Evolutionary conservation across 2,797 vertebrate genomes (phyloP).

Genomic region (Agapornis canus): DNA sequence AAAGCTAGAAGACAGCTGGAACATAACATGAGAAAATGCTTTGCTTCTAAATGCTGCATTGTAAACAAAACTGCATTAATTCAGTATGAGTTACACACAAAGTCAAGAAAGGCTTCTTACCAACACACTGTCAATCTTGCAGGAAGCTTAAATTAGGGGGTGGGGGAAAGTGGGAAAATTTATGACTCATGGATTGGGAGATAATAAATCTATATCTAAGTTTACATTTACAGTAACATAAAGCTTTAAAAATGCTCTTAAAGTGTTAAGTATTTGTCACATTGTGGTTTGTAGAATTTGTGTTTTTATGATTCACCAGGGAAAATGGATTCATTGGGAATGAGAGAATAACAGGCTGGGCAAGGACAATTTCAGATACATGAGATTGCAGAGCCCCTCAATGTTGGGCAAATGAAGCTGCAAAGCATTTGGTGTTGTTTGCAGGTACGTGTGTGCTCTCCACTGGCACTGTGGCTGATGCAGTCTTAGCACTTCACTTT

Average conservation of each 20-base stretch:
- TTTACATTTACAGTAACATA: background rate
- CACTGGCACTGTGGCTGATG: rapidly evolving
- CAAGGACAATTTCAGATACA: background rate
- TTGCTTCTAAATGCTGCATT: slow-evolving; percentile 6
- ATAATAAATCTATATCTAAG: background rate
- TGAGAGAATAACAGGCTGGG: background rate
- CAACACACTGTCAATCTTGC: background rate
- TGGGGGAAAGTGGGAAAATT: background rate
- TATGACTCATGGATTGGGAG: background rate
- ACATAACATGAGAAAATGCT: background rate
- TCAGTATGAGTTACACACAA: background rate
- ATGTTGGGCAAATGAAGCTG: background rate
- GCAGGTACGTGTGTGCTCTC: rapidly evolving
- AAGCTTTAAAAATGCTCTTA: background rate
- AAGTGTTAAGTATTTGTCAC: background rate
- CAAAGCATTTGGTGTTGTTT: background rate
- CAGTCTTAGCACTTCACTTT: background rate
- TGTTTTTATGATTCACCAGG: background rate
- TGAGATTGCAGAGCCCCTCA: background rate
- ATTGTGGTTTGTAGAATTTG: background rate
- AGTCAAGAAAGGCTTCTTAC: background rate
- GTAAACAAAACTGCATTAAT: slow-evolving; percentile 23
- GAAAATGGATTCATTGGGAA: background rate
- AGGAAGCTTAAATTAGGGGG: background rate
- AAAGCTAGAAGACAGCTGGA: background rate